These are phyloP conservation scores for Hycleus cichorii DNA, from an alignment of 1,140 invertebrate species.

Conservation along the genomic window DNA sequence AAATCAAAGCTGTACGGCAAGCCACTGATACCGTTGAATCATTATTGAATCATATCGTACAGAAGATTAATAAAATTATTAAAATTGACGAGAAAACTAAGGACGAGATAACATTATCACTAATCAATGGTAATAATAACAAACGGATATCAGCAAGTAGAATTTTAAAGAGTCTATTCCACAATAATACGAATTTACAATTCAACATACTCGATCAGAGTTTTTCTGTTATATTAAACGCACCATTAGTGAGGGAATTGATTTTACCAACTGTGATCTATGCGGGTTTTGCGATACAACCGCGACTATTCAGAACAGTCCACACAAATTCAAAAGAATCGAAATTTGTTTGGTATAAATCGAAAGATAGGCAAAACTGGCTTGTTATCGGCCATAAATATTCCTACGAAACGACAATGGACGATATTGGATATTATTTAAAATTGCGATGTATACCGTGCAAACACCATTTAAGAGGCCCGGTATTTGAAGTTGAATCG, in stretches of 20 bases:
- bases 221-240: slow-evolving; percentile 63
- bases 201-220: slow-evolving; percentile 35
- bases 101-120: background rate
- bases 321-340: slow-evolving; percentile 51
- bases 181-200: background rate
- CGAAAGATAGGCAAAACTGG: slow-evolving; percentile 47
- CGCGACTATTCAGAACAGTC: slow-evolving; percentile 55
- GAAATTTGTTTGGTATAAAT: slow-evolving; percentile 59
- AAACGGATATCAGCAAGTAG: background rate
- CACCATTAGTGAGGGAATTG: slow-evolving; percentile 59
- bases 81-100: slow-evolving; percentile 1
- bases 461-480: slow-evolving; percentile 49
- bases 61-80: slow-evolving; percentile 18
- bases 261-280: slow-evolving; percentile 61
- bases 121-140: no score
- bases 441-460: slow-evolving; percentile 57
- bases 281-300: slow-evolving; percentile 66
- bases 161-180: background rate
- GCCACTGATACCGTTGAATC: slow-evolving; percentile 13
- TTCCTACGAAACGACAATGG: slow-evolving; percentile 45
- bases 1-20: slow-evolving; percentile 19
- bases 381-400: slow-evolving; percentile 48
- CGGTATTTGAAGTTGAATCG: slow-evolving; percentile 45
- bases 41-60: slow-evolving; percentile 13
- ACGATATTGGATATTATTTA: slow-evolving; percentile 57